Percentiles rank a stretch among this genome's conserved stretches.
These are phyloP conservation scores for Chitala chitala DNA, from an alignment of 2,113 vertebrate genomes.

Conservation along the genomic window DNA sequence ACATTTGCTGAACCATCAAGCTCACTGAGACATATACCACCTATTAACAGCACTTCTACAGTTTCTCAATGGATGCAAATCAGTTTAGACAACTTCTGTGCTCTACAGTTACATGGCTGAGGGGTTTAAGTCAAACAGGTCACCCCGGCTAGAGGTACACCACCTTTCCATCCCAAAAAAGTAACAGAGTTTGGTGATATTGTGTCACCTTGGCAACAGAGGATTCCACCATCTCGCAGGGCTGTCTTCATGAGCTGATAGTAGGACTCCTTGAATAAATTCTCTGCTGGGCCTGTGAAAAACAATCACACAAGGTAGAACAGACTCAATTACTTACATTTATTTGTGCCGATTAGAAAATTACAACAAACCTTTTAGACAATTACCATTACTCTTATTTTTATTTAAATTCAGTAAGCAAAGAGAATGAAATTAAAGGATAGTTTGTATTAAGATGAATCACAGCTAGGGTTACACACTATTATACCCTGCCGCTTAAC, in stretches of 20 bases:
- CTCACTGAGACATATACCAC: no score
- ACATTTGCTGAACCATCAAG: not conserved
- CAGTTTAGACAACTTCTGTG: no score
- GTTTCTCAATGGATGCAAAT: no score
- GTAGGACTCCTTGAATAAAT: conserved; percentile 95
- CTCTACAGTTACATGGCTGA: no score
- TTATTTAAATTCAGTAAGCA: not conserved
- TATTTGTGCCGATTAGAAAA: not conserved
- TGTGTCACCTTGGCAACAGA: conserved; percentile 89
- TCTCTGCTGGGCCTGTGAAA: conserved; percentile 84
- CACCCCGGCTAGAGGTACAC: no score
- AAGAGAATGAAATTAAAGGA: not conserved
- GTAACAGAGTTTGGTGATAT: not conserved
- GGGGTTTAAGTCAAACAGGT: no score
- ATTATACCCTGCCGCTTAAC: no score
- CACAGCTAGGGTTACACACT: no score
- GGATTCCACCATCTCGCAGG: conserved; percentile 81
- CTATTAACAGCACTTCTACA: no score
- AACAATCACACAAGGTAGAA: not conserved
- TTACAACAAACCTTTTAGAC: not conserved
- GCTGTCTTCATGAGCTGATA: conserved; percentile 97
- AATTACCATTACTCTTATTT: not conserved
- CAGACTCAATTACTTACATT: no score
- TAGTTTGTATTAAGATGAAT: no score
- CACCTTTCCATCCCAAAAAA: no score